phyloP scores from a whole-genome alignment of 2,797 vertebrate genomes.

The Naso thynnoides region DNA sequence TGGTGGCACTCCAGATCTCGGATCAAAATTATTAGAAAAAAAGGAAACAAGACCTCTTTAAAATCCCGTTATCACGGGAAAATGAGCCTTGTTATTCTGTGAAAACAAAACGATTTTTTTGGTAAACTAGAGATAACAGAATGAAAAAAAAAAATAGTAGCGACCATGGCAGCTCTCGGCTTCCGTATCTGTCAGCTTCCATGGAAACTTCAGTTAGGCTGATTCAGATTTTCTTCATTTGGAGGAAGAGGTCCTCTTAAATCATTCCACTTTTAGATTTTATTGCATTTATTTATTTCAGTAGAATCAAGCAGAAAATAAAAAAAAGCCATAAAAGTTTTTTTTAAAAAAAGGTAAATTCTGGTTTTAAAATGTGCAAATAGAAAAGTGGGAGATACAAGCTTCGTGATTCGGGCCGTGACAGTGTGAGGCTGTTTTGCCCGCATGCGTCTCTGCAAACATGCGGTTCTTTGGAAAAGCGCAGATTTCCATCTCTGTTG shows the following conservation, averaged over 20 bases:
- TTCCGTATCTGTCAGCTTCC: too few relatives aligned
- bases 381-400: conserved; percentile 3
- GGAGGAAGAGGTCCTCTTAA: neutral
- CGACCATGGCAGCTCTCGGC: too few relatives aligned
- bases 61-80: too few relatives aligned
- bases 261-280: conserved; percentile 8
- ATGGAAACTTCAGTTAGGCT: too few relatives aligned
- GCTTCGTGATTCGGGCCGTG: conserved; percentile 28
- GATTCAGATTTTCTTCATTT: neutral
- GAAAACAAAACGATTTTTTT: too few relatives aligned
- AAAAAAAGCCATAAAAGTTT: neutral
- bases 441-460: conserved; percentile 69
- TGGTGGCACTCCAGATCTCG: too few relatives aligned
- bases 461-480: conserved; percentile 65
- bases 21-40: too few relatives aligned
- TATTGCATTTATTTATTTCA: conserved; percentile 9
- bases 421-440: conserved; percentile 75
- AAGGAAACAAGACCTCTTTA: too few relatives aligned
- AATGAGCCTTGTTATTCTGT: too few relatives aligned
- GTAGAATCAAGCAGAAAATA: conserved; percentile 8
- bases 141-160: too few relatives aligned
- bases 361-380: conserved; percentile 61
- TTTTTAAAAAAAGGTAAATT: conserved; percentile 35
- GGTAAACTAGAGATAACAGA: too few relatives aligned
- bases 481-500: conserved; percentile 76